Base-by-base conservation (phyloP, 2,888 invertebrate species). In the Drosophila mettleri region DNA sequence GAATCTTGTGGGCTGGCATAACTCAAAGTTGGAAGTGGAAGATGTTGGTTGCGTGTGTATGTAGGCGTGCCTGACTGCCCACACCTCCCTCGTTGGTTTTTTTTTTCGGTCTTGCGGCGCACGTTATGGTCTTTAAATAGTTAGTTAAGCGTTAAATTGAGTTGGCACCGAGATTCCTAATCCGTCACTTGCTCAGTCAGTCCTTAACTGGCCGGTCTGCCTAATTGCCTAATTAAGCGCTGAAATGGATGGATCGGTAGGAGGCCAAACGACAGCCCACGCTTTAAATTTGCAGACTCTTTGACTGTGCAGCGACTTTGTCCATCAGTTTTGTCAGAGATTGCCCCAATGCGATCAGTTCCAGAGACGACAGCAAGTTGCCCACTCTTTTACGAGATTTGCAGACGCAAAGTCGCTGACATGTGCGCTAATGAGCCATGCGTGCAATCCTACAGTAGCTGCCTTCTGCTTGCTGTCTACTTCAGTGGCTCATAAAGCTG, bases 131-230 rank as follows among this genome's bases (percentile, higher is more conserved):
- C 72, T 63, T 80, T 60, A 77, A 85, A 77, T 86, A 78, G 74
- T 82, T 71, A 71, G 83, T 85, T 88, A 72, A 88, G 84, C 88
- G 84, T 75, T 80, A 83, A 88, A 85, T 83, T 87, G 83, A 71
- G 80, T 86, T 73, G 69, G 65, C 76, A 66, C 45, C 65, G 61
- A 68, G 65, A 80, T 78, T 51, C 39, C 48, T 57, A 78, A 71
- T 51, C 39, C 45, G 41, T 36, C 54, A 41, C 54, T 55, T 69
- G 63, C 64, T 60, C 52, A 70, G 65, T 59, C 51, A 57, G 43
- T 78, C 75, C 81, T 69, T 78, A 74, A 69, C 63, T 63, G 52
- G 69, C 43, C 66, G 62, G 70, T 66, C 71, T 51, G 63, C 62
- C 77, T 84, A 84, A 84, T 87, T 84, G 83, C 69, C 80, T 87